Conservation (phyloP, 2,113 vertebrate species). For the Cygnus buccinator region DNA sequence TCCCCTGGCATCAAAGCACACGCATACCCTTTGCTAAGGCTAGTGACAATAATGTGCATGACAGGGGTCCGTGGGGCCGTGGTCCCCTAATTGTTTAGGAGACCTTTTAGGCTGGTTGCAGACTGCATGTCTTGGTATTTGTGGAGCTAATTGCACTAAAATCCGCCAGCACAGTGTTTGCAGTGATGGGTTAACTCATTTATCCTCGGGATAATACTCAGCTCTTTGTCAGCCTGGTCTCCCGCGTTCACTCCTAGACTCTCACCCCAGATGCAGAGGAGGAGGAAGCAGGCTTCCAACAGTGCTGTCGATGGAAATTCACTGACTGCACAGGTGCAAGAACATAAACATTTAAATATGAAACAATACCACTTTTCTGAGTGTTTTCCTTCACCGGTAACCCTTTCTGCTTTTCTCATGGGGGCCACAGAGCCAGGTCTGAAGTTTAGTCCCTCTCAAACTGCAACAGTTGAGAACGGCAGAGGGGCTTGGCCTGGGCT, state of each 20-base stretch:
- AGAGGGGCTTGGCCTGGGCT: background rate
- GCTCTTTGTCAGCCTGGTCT: conserved; percentile 60
- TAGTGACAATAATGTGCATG: conserved; percentile 80
- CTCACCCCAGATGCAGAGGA: background rate
- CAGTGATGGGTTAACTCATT: conserved; percentile 64
- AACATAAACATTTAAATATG: background rate
- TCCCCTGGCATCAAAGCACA: conserved; percentile 78
- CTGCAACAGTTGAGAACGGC: background rate
- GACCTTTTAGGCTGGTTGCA: conserved; percentile 81
- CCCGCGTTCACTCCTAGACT: background rate
- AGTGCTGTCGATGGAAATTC: background rate
- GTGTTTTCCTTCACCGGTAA: background rate
- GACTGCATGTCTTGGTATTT: conserved; percentile 81
- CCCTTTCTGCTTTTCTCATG: background rate
- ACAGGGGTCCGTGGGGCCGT: conserved; percentile 80
- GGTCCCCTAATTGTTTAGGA: conserved; percentile 77
- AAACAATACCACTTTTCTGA: background rate
- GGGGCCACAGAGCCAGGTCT: background rate
- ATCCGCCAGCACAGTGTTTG: conserved; percentile 53
- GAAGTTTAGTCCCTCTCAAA: background rate
- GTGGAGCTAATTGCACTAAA: conserved; percentile 78
- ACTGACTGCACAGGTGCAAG: background rate
- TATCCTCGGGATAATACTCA: conserved; percentile 65
- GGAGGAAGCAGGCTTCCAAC: background rate
- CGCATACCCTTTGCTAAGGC: conserved; percentile 66